These are phyloP conservation scores for Benthosema pterotum DNA, from an alignment of 2,797 vertebrate species.

Conservation along the genomic window DNA sequence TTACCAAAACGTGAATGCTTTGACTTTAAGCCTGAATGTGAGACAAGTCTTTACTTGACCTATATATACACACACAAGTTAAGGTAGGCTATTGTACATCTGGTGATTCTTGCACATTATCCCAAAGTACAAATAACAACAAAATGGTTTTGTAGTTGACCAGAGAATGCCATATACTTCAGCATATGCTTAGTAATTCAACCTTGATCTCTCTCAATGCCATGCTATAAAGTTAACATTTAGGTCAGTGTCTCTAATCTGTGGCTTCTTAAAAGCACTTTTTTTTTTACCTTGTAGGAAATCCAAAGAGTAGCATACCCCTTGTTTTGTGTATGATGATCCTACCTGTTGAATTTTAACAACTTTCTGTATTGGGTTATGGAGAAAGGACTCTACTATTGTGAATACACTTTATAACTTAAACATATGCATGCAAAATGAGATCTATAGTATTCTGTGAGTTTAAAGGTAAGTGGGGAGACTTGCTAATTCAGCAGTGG, in stretches of 20 bases:
- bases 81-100: slow-evolving; percentile 54
- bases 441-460: slow-evolving; percentile 43
- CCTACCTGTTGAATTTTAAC: slow-evolving; percentile 67
- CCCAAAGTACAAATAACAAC: slow-evolving; percentile 20
- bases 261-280: slow-evolving; percentile 59
- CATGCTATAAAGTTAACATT: slow-evolving; percentile 58
- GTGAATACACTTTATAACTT: slow-evolving; percentile 31
- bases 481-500: slow-evolving; percentile 52
- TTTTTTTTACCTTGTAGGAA: slow-evolving; percentile 27
- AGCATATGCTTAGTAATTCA: slow-evolving; percentile 39
- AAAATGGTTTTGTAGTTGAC: slow-evolving; percentile 28
- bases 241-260: slow-evolving; percentile 43
- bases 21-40: slow-evolving; percentile 36
- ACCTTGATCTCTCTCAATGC: slow-evolving; percentile 60
- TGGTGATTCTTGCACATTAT: slow-evolving; percentile 45
- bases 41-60: slow-evolving; percentile 25
- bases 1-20: slow-evolving; percentile 18
- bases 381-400: slow-evolving; percentile 26
- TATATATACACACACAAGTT: slow-evolving; percentile 23
- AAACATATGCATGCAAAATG: slow-evolving; percentile 46
- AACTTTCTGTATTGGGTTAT: slow-evolving; percentile 35
- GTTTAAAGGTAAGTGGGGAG: slow-evolving; percentile 41
- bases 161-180: slow-evolving; percentile 21
- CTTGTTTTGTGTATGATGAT: slow-evolving; percentile 15
- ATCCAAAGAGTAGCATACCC: slow-evolving; percentile 21